These are phyloP conservation scores for Hydractinia echinata DNA, from an alignment of 30 jellyfish, hydroid and myxozoan species.

Conservation along the genomic window DNA sequence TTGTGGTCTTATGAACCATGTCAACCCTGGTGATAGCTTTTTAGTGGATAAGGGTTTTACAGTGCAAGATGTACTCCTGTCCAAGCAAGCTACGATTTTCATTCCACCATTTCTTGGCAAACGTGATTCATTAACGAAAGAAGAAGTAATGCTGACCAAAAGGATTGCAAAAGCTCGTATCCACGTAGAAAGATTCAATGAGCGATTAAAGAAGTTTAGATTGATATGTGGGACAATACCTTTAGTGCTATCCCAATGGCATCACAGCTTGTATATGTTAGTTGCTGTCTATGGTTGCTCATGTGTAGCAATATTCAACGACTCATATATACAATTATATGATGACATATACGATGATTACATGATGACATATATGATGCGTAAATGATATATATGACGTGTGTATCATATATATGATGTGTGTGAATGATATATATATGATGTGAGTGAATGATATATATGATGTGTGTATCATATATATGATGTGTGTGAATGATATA, in stretches of 20 bases:
- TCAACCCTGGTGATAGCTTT: constrained; percentile 55
- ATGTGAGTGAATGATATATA: no score
- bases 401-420: no score
- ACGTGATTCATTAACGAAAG: constrained; percentile 46
- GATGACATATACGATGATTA: no score
- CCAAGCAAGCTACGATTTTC: constrained; percentile 64
- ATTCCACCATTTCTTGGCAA: constrained; percentile 76
- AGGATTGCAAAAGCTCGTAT: constrained; percentile 84
- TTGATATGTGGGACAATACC: constrained; percentile 63
- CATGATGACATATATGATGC: no score
- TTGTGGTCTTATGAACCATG: constrained; percentile 64
- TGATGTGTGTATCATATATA: no score
- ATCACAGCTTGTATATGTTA: constrained; percentile 69
- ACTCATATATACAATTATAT: no score
- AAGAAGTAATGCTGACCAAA: constrained; percentile 46
- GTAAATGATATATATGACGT: no score
- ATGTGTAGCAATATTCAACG: no score
- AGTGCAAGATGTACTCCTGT: constrained; percentile 52
- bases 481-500: no score
- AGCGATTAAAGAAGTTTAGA: constrained; percentile 59
- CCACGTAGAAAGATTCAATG: constrained; percentile 76
- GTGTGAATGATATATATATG: no score
- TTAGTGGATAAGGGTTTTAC: constrained; percentile 80
- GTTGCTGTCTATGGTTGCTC: no score
- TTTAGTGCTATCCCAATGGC: constrained; percentile 53